Evolutionary conservation across 2,888 invertebrate species (phyloP), one percentile per base, ranked within the genome.

Genomic region (Cryptocephalus primarius): DNA sequence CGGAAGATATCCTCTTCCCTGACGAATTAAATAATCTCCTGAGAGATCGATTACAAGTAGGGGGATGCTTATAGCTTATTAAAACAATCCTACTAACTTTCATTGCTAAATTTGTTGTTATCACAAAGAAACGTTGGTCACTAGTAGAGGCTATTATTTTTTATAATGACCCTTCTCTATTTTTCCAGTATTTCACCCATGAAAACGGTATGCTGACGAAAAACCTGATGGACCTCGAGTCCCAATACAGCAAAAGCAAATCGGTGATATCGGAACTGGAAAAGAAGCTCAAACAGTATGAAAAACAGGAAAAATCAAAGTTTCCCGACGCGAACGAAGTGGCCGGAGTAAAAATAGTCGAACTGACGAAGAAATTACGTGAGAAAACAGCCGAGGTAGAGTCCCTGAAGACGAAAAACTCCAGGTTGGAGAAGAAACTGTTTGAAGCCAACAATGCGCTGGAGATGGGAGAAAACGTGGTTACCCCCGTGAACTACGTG

Each of bases 291-390:
- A 72, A 72, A 53, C 67, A 74, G 50, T 68, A 69, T 48, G 71
- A 68, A 60, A 69, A 70, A n/a, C 61, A 75, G 13, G 56, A 62
- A 2, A 70, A 53, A 70, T 71, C 72, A 1, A 72, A 74, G 50
- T 73, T 73, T 8, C 69, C 72, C 1, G 71, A 74, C 57, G 72
- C 77, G 1, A 73, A 74, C 8, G 77, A 78, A 32, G 60, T 77
- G 8, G 77, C 78, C 1, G 76, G 77, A 39, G 71, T 75, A n/a
- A 82, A 82, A 69, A 77, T 83, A 48, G 75, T 82, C 0, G 82
- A 83, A 46, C 67, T 83, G 8, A 81, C 79, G 56, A 82, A 80
- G 62, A 80, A 79, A 60, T 76, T 81, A 43, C 69, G 82, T 33
- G 81, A 83, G 55, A 73, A 80, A 48, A 76, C 75, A 3, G 73